Evolutionary conservation across 2,113 vertebrate genomes (phyloP).

Genomic region (Oryzias celebensis): DNA sequence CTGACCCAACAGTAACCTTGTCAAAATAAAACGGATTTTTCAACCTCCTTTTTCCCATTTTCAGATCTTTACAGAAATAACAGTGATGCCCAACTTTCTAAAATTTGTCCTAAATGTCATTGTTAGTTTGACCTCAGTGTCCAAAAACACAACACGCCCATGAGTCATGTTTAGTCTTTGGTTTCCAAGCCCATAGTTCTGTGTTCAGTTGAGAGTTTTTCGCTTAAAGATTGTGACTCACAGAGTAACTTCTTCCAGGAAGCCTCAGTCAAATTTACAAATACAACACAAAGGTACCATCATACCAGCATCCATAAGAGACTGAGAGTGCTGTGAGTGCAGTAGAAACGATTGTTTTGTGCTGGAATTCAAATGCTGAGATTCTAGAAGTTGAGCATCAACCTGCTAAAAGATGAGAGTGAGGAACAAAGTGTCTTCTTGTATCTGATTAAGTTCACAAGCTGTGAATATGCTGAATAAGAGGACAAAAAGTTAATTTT

Average conservation of each 20-base stretch:
- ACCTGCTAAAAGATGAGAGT: neutral
- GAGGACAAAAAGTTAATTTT: too few species aligned
- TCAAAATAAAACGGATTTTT: neutral
- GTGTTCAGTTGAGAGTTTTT: too few species aligned
- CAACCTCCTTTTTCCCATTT: neutral
- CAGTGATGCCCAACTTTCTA: too few species aligned
- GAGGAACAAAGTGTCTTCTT: too few species aligned
- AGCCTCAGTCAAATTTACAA: neutral
- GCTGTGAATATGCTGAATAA: too few species aligned
- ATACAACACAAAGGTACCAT: neutral
- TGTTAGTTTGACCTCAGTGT: conserved; percentile 30
- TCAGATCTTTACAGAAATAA: too few species aligned
- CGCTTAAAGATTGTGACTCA: too few species aligned
- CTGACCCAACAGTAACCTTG: neutral
- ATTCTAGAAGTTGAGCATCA: neutral
- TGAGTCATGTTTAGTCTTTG: conserved; percentile 55
- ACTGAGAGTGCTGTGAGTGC: neutral
- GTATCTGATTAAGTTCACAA: too few species aligned
- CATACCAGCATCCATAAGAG: neutral
- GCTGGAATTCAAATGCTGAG: neutral
- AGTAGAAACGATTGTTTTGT: neutral
- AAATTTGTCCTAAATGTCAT: neutral
- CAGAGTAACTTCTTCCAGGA: neutral
- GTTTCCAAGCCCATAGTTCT: conserved; percentile 38
- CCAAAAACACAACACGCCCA: conserved; percentile 6